Evolutionary conservation across 2,888 invertebrate genomes (phyloP), one percentile per base, ranked within the genome.

Genomic region (Ferrisia virgata): DNA sequence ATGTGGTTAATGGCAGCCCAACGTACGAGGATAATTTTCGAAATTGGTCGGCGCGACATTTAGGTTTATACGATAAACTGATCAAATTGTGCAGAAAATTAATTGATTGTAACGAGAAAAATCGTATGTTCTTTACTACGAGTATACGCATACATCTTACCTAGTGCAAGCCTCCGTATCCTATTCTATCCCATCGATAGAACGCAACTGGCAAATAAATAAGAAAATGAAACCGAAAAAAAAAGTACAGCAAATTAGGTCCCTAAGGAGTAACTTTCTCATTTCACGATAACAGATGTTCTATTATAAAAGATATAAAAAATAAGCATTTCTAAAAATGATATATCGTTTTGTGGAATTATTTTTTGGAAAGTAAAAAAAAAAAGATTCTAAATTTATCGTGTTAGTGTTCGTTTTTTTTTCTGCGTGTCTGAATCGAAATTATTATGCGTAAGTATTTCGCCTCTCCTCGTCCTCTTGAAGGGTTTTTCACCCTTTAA

Each of bases 241-340:
- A n/a, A 76, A 76, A 33, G 31, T 33, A 18, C 31, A 69, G 69
- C 72, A 76, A 76, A 76, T 76, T 76, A 36, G 72, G 36, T 76
- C 72, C 72, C 72, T 11, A 8, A 76, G 72, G 72, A 76, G 18
- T n/a, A 22, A 76, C 72, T 33, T 76, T 76, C 36, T 76, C 72
- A 15, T 76, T 76, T 76, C 72, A 76, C 22, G 33, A 76, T 76
- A 76, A 76, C 72, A 76, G 36, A 76, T 76, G 72, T 76, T 76
- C 72, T 76, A 76, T 76, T 76, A 76, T 76, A 76, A 76, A 76
- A 76, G 36, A 25, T 36, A 33, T 33, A 76, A 76, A 76, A 76
- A 76, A 76, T 76, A 36, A 36, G 72, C 25, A 76, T 76, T 76
- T 36, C 72, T 36, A 31, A 33, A n/a, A 76, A 76, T 76, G 72